Conservation (phyloP, 2,113 vertebrate species). For the Heterotilapia buettikoferi region DNA sequence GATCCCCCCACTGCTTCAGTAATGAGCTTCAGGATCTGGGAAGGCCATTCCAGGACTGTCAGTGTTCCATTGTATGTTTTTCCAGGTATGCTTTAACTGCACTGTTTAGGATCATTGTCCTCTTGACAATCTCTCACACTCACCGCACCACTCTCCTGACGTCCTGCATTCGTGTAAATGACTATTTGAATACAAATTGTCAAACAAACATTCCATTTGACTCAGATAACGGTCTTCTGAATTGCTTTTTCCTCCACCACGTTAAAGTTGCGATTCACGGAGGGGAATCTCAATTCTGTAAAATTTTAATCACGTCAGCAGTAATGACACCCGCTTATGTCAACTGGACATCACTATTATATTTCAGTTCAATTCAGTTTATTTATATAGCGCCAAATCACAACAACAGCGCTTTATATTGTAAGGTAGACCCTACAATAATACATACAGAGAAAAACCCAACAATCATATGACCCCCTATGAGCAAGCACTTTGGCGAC, state of each 20-base stretch:
- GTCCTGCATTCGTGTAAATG: background rate
- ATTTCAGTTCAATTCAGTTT: background rate
- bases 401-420: background rate
- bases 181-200: background rate
- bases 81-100: background rate
- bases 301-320: background rate
- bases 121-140: background rate
- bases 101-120: background rate
- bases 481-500: background rate
- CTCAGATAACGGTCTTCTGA: accelerated
- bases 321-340: background rate
- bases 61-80: background rate
- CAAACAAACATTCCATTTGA: accelerated
- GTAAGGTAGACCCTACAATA: accelerated
- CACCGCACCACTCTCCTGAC: background rate
- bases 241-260: background rate
- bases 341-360: background rate
- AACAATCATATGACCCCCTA: background rate
- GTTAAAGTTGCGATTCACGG: background rate
- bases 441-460: background rate
- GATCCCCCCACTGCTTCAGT: background rate
- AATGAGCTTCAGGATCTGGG: background rate
- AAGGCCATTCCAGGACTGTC: background rate
- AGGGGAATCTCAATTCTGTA: background rate
- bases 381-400: background rate